These are phyloP conservation scores for Glyptemys insculpta DNA, from an alignment of 2,797 vertebrate genomes.

Conservation along the genomic window DNA sequence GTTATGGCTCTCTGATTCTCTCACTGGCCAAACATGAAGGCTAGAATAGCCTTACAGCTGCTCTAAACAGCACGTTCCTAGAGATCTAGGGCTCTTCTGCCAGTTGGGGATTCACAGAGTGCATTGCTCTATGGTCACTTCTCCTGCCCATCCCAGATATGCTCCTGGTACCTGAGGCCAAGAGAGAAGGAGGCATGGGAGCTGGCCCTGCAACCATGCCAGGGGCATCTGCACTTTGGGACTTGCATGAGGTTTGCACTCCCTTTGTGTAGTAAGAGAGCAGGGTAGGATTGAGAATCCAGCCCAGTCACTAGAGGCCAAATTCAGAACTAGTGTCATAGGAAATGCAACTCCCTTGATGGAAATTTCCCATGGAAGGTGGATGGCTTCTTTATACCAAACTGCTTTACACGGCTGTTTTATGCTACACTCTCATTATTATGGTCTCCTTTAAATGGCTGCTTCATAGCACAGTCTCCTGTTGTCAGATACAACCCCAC, in stretches of 20 bases:
- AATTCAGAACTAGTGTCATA: background rate
- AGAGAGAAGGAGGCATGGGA: background rate
- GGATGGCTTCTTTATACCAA: background rate
- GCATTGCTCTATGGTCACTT: background rate
- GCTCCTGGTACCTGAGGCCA: background rate
- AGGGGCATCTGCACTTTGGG: background rate
- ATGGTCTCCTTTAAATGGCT: background rate
- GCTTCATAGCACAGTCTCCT: background rate
- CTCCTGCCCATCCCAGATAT: background rate
- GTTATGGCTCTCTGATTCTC: fast-evolving
- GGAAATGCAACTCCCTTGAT: background rate
- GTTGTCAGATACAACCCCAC: background rate
- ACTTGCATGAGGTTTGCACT: background rate
- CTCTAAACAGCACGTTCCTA: background rate
- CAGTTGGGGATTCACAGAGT: background rate
- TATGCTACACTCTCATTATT: background rate
- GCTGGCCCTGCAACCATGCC: background rate
- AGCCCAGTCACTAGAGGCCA: background rate
- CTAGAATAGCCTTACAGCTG: background rate
- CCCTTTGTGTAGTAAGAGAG: background rate
- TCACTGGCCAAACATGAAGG: background rate
- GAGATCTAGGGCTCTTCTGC: background rate
- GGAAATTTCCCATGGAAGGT: background rate
- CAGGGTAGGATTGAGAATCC: background rate
- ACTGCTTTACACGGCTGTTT: background rate